Conservation (phyloP, 2,797 vertebrate genomes). For the Eurystomus glaucurus region DNA sequence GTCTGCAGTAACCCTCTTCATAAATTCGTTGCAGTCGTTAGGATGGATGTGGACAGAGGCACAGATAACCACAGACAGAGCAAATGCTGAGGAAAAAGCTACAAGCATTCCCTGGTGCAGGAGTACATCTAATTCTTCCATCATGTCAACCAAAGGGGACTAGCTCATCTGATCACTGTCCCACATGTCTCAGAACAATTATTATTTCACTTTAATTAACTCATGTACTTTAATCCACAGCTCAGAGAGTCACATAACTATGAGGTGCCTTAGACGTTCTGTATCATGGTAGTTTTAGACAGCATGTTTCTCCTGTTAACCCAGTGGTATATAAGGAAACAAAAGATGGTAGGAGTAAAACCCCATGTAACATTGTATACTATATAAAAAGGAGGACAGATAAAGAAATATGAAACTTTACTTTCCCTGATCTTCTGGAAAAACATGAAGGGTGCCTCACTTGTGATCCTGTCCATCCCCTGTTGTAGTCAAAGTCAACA, state of each 20-base stretch:
- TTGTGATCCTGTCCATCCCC: not conserved
- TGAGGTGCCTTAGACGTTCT: not conserved
- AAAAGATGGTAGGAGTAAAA: not conserved
- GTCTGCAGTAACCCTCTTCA: not conserved
- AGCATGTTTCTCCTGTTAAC: not conserved
- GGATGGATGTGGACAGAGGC: not conserved
- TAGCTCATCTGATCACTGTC: not conserved
- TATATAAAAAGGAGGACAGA: not conserved
- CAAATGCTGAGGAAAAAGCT: not conserved
- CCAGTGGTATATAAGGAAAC: not conserved
- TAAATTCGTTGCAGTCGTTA: not conserved
- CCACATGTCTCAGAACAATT: conserved; percentile 70
- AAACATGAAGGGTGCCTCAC: not conserved
- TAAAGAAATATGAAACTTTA: not conserved
- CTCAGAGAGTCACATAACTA: not conserved
- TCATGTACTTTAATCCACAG: not conserved
- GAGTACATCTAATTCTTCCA: not conserved
- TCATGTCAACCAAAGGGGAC: not conserved
- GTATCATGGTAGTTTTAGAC: not conserved
- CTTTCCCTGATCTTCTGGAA: not conserved
- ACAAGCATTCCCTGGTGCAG: not conserved
- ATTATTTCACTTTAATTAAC: conserved; percentile 70
- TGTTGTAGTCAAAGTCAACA: not conserved
- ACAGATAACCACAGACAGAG: not conserved
- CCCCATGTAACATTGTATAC: accelerated